Conservation (phyloP, 2,888 invertebrate genomes). For the Hoplodrina ambigua region DNA sequence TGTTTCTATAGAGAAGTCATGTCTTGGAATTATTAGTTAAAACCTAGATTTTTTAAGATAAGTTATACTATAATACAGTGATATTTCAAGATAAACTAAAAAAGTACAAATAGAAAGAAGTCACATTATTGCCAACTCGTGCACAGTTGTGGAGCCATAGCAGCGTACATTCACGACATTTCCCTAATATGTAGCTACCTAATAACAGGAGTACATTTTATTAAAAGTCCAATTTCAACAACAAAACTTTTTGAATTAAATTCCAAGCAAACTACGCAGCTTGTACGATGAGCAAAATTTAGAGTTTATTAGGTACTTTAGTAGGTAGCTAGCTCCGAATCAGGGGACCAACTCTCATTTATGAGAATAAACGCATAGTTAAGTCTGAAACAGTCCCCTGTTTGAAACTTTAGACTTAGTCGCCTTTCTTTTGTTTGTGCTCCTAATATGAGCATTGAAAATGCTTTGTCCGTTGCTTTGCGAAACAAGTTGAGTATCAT, state of each 20-base stretch:
- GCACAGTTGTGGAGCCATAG: too few relatives aligned
- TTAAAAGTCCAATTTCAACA: conserved; percentile 22
- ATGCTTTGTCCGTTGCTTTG: conserved; percentile 47
- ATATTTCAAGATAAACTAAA: too few relatives aligned
- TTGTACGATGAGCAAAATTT: conserved; percentile 27
- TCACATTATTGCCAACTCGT: too few relatives aligned
- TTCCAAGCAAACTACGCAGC: conserved; percentile 20
- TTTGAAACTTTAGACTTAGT: conserved; percentile 48
- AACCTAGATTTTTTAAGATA: too few relatives aligned
- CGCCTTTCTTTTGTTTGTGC: conserved; percentile 48
- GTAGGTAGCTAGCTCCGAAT: conserved; percentile 25
- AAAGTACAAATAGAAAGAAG: too few relatives aligned
- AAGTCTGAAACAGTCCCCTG: conserved; percentile 24
- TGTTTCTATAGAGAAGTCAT: too few relatives aligned
- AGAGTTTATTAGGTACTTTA: conserved; percentile 40
- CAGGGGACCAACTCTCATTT: conserved; percentile 36
- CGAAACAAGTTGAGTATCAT: conserved; percentile 43
- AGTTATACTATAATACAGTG: too few relatives aligned
- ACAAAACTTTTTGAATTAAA: conserved; percentile 26
- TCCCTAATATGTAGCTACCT: background rate
- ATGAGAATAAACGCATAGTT: conserved; percentile 55
- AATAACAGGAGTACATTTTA: conserved; percentile 2
- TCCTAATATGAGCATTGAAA: conserved; percentile 45
- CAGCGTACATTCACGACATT: too few relatives aligned
- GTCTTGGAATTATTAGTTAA: too few relatives aligned